Conservation (phyloP, 2,113 vertebrate species). For the Vidua macroura region DNA sequence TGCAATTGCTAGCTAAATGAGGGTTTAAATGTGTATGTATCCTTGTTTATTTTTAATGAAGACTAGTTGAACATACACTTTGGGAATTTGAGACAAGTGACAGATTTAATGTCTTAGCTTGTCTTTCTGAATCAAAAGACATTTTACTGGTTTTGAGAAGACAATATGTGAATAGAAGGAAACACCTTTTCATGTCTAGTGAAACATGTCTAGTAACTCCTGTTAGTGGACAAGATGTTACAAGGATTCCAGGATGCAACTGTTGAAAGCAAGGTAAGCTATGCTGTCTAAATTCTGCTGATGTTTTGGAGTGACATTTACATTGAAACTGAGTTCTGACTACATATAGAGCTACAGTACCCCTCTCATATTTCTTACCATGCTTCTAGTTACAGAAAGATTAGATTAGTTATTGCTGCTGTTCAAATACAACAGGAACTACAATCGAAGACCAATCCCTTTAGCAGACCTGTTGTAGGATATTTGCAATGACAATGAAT, state of each 20-base stretch:
- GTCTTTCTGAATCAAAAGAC: neutral
- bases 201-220: neutral
- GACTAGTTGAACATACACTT: neutral
- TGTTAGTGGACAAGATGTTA: neutral
- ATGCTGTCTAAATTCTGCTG: neutral
- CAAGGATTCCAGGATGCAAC: neutral
- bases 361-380: neutral
- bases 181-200: neutral
- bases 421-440: neutral
- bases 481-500: neutral
- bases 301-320: neutral
- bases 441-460: neutral
- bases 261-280: neutral
- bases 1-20: neutral
- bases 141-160: neutral
- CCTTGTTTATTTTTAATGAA: neutral
- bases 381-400: neutral
- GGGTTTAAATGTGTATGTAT: neutral
- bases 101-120: neutral
- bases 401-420: neutral
- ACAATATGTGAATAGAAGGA: neutral
- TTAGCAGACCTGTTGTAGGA: neutral
- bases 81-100: neutral
- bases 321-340: neutral
- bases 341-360: neutral